Percentiles rank a stretch among this genome's conserved stretches.
Conservation (phyloP, 2,888 invertebrate genomes). For the Clunio marinus region DNA sequence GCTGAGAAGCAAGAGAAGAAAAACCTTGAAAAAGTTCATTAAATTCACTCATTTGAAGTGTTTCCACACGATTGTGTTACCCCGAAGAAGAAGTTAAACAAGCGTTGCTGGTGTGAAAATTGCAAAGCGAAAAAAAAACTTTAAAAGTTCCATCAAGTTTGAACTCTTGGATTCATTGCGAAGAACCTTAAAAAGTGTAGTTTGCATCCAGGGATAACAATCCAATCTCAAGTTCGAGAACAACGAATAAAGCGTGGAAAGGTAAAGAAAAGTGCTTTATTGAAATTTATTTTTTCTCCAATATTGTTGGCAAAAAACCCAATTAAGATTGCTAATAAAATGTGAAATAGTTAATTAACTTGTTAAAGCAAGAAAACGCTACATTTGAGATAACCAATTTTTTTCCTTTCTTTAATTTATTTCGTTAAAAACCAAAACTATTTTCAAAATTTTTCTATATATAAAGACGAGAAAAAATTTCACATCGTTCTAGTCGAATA, state of each 20-base stretch:
- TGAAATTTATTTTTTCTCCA: too few species aligned
- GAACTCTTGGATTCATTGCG: not conserved
- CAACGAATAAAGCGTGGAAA: not conserved
- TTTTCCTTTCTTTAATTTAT: too few species aligned
- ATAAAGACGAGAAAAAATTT: not conserved
- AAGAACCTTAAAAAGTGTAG: not conserved
- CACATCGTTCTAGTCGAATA: conserved; percentile 35
- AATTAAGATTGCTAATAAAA: too few species aligned
- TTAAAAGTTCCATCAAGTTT: not conserved
- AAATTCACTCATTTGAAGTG: not conserved
- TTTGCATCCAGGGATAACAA: not conserved
- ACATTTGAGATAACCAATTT: not conserved
- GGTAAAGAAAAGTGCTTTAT: too few species aligned
- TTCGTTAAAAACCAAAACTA: too few species aligned
- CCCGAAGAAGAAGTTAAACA: not conserved
- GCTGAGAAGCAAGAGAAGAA: not conserved
- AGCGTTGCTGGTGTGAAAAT: not conserved
- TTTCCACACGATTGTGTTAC: not conserved
- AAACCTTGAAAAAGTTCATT: conserved; percentile 24
- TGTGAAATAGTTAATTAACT: not conserved
- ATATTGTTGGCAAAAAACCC: too few species aligned
- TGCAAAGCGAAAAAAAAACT: conserved; percentile 2
- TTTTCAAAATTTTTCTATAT: too few species aligned
- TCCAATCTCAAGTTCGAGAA: not conserved
- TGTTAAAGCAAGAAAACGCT: not conserved